Base-by-base conservation (phyloP, 2,113 vertebrate genomes). In the Athene cunicularia region DNA sequence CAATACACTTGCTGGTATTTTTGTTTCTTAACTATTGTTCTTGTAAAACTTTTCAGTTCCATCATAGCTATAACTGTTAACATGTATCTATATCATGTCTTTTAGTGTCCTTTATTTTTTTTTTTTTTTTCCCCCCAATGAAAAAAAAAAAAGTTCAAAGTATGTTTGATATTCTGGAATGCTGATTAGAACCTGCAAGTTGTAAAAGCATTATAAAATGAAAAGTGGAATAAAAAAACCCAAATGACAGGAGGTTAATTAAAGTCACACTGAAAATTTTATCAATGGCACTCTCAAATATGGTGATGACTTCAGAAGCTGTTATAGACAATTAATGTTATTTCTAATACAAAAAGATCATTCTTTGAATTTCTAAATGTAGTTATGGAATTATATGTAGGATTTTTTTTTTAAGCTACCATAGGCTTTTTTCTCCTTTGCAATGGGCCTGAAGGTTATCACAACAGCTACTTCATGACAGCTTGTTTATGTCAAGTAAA, bases 61-160 rank as follows among this genome's bases (percentile, higher is more conserved):
- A 50, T 66, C 32, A 37, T 33, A 68, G 15, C 24, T 75, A 3
- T 60, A 80, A 55, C 7, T 56, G 5, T 47, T 58, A 19, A 19
- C 43, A 50, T n/a, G 2, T 27, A 50, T 49, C 20, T 47, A 12
- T 17, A 59, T n/a, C 5, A 45, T 0, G 1, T 7, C 28, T 50
- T 81, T 35, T 22, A 39, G 2, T 45, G 10, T 18, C 39, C 21
- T 68, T 63, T 39, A 22, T 88, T 47, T 80, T 28, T 8, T 3
- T 11, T 9, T 35, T 45, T 23, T 50, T 35, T 79, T 71, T 56
- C 8, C 6, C 8, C 6, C 8, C 13, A 47, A 35, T 4, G 68
- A 50, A 47, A 70, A 20, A 50, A 47, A 70, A 20, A 41, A 64
- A 22, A 5, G 15, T 21, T 71, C 21, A 35, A 33, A 43, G 5